Base-by-base conservation (phyloP, 2,888 invertebrate genomes). In the Anorthoa munda region DNA sequence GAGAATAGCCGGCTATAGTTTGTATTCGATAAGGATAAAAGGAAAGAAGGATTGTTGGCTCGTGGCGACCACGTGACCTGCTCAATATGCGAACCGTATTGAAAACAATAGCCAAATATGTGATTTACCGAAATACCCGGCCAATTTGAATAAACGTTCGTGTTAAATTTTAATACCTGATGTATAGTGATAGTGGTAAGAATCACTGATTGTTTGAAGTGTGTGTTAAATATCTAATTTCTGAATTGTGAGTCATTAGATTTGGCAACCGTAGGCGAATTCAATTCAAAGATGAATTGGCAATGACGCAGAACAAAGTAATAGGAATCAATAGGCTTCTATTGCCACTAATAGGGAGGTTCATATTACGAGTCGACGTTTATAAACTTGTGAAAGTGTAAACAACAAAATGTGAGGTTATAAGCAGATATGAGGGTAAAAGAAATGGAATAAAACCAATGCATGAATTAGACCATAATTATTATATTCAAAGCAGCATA, bases 71-170 rank as follows among this genome's bases (percentile, higher is more conserved):
- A 86, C 87, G 75, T 78, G 85, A 51, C 72, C 60, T 56, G 18
- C 55, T 76, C 78, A 76, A 66, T 84, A 86, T 78, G 82, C 84
- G 21, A 72, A 75, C 66, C 65, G 79, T 66, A 72, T 72, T 66
- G 60, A 72, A 83, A 72, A 85, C 85, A 87, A 85, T 87, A 77
- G 81, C 75, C 78, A 56, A 85, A 84, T 64, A 74, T 75, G 76
- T 73, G 66, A 70, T 77, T 84, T 72, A 78, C 81, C 78, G 50
- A 86, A 86, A 79, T 75, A 58, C 46, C 45, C 21, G n/a, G 58
- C 17, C 45, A 50, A 75, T 83, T 76, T 79, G 48, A 85, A 85
- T 85, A 72, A 74, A 67, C 26, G 23, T 39, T 53, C 50, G 64
- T 61, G 75, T 76, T 60, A 59, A 79, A 79, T 75, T 74, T 79